These are phyloP conservation scores for Leptonema lineaticorne DNA, from an alignment of 1,140 invertebrate genomes.

Conservation along the genomic window DNA sequence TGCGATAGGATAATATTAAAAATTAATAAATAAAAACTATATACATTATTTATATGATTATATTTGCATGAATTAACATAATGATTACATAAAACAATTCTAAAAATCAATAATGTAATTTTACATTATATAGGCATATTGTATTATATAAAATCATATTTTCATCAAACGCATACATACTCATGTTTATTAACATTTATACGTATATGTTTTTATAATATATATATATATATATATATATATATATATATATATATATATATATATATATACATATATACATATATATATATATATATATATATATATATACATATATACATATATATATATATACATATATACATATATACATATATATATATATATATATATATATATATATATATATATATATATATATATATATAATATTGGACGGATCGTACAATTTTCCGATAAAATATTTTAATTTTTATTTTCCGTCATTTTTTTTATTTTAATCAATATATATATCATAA, in stretches of 20 bases:
- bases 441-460: too few species aligned
- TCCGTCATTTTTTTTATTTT: too few species aligned
- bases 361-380: constrained; percentile 6
- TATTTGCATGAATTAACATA: constrained; percentile 5
- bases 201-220: neutral
- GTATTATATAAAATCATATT: too few species aligned
- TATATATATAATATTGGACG: neutral
- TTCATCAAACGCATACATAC: too few species aligned
- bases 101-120: neutral
- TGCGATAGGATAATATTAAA: too few species aligned
- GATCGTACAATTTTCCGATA: too few species aligned
- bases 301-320: constrained; percentile 5
- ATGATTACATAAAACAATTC: neutral
- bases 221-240: constrained; percentile 17
- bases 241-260: constrained; percentile 10
- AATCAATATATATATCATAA: too few species aligned
- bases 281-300: constrained; percentile 19
- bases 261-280: neutral
- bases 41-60: neutral
- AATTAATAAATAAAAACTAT: neutral
- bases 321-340: constrained; percentile 17
- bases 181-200: neutral
- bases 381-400: constrained; percentile 22
- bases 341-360: constrained; percentile 15
- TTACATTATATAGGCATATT: neutral